Evolutionary conservation across 1,140 invertebrate species (phyloP).

Genomic region (Macrobrachium rosenbergii): DNA sequence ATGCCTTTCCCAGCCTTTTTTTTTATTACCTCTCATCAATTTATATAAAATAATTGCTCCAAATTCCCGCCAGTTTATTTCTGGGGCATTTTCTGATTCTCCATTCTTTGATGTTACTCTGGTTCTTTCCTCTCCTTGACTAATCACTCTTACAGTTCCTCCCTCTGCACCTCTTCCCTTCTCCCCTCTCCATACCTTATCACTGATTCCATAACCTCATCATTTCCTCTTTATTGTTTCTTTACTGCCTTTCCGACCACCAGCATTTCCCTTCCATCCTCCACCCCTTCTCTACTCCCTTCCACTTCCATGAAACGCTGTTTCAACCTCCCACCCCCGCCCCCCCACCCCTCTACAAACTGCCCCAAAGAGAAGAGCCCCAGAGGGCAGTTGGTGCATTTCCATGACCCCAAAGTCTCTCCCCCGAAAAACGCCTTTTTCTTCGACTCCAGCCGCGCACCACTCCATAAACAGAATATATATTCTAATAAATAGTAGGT

Average conservation of each 20-base stretch:
- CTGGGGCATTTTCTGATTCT: neutral
- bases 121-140: neutral
- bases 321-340: too few species aligned
- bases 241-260: neutral
- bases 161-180: neutral
- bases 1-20: neutral
- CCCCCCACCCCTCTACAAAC: too few species aligned
- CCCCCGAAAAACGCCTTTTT: neutral
- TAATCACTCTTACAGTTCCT: neutral
- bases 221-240: neutral
- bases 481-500: conserved; percentile 45
- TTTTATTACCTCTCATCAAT: neutral
- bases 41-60: too few species aligned
- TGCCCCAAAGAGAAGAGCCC: too few species aligned
- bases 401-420: neutral
- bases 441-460: neutral
- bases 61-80: neutral
- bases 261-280: neutral
- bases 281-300: neutral
- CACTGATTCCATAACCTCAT: neutral
- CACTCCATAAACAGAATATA: neutral
- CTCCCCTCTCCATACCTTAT: neutral
- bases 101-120: neutral
- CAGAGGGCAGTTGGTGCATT: too few species aligned
- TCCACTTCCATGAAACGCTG: neutral